A percentile compares a stretch with the other conserved stretches of the same genome.
phyloP scores from a whole-genome alignment of 2,113 vertebrate species.

The Eidolon helvum region DNA sequence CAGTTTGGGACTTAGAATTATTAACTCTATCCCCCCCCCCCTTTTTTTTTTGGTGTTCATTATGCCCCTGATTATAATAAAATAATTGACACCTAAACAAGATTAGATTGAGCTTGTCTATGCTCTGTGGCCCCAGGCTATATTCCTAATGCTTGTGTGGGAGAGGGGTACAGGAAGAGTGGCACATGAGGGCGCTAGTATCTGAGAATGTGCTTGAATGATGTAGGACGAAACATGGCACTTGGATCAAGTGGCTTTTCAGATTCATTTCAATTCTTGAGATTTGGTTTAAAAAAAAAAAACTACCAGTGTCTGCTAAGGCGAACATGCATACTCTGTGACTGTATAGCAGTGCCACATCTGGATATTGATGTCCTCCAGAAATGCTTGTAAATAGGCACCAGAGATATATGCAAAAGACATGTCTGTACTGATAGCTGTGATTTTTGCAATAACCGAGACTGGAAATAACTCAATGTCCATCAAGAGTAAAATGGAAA shows the following conservation, averaged over 20 bases:
- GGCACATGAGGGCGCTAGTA: no score
- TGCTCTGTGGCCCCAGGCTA: background rate
- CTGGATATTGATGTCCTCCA: fast-evolving
- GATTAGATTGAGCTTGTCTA: background rate
- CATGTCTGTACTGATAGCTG: background rate
- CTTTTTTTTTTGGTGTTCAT: background rate
- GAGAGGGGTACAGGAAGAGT: background rate
- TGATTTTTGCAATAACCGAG: background rate
- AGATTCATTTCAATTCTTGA: background rate
- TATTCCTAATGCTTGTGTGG: background rate
- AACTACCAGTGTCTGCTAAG: background rate
- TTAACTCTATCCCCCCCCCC: background rate
- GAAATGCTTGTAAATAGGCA: background rate
- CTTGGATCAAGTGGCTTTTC: background rate
- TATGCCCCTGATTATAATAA: background rate
- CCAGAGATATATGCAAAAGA: fast-evolving
- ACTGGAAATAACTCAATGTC: background rate
- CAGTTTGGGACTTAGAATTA: background rate
- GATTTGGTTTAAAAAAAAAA: background rate
- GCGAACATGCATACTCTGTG: fast-evolving
- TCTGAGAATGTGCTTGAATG: background rate
- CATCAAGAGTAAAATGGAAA: background rate
- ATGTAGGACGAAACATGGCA: background rate
- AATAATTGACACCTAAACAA: background rate
- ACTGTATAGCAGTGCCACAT: background rate